Evolutionary conservation across 1,140 invertebrate genomes (phyloP), one percentile per base, ranked within the genome.

Genomic region (Bicyclus anynana): DNA sequence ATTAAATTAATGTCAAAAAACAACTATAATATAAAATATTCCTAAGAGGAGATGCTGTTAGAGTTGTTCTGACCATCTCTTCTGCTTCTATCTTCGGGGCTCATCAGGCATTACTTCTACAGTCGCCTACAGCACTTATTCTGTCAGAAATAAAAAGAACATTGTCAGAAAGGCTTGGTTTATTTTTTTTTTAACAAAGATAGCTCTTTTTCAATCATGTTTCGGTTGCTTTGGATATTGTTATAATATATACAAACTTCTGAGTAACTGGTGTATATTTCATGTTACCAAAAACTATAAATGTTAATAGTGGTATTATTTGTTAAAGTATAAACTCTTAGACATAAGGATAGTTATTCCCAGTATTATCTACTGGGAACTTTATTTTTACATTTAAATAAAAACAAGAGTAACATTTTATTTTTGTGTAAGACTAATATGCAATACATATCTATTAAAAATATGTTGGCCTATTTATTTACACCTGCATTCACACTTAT

Each of bases 371-470:
- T 62, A 67, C 76, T 74, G 66, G 76, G 77, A 83, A 82, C 69
- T 85, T 85, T 87, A 87, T 87, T 87, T 87, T 87, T 87, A 80
- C 82, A 85, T 75, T 64, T 72, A 70, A 78, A 59, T 38, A 38
- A 38, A 44, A 68, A 71, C 62, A 70, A 79, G 70, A 74, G 62
- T 78, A 82, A 79, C 59, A 80, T 82, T 84, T 84, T 87, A 87
- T 87, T 84, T 84, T 87, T 84, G 67, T 84, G 79, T 87, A 80
- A 77, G 73, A 84, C 74, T 76, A 84, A 80, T 83, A 80, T 81
- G 73, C 72, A 84, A 87, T 83, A 87, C 81, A 87, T 79, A 83
- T 84, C 74, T 83, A 73, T 56, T 66, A 72, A 73, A 70, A 65
- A 62, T 49, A 37, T 42, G 38, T 55, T 44, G 47, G 61, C 59